A percentile compares a stretch with the other conserved stretches of the same genome.
These are phyloP conservation scores for Pipra filicauda DNA, from an alignment of 2,113 vertebrate genomes.

Conservation along the genomic window DNA sequence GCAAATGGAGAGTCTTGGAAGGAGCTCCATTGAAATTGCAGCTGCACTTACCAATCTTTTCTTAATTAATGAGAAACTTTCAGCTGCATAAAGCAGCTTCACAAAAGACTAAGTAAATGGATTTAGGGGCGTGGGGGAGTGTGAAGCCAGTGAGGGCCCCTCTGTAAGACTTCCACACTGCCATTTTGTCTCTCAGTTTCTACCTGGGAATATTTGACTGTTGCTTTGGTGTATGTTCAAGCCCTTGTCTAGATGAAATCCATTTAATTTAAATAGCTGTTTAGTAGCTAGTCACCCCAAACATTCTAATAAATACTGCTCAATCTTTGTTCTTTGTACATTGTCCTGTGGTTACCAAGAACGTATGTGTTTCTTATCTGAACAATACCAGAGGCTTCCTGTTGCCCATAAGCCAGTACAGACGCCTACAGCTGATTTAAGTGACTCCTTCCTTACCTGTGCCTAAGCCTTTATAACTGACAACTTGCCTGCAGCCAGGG, in stretches of 20 bases:
- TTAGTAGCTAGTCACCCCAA: not conserved
- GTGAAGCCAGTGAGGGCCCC: not conserved
- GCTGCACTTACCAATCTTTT: not conserved
- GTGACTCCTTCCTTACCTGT: not conserved
- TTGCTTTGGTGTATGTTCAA: not conserved
- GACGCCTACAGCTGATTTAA: not conserved
- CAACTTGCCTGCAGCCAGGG: not conserved
- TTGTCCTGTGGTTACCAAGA: not conserved
- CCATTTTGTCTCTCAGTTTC: not conserved
- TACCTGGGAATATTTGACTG: not conserved
- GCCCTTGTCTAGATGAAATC: not conserved
- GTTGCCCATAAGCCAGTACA: not conserved
- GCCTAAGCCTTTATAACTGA: not conserved
- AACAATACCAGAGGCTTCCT: not conserved
- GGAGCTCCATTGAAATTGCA: not conserved
- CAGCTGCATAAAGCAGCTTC: not conserved
- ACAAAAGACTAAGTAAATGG: not conserved
- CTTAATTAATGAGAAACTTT: not conserved
- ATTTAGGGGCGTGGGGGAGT: not conserved
- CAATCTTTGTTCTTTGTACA: not conserved
- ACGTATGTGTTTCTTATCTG: not conserved
- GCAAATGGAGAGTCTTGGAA: not conserved
- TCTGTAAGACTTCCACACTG: not conserved
- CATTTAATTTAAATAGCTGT: not conserved
- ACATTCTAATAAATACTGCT: not conserved